Evolutionary conservation across 2,797 vertebrate species (phyloP).

Genomic region (Novumbra hubbsi): DNA sequence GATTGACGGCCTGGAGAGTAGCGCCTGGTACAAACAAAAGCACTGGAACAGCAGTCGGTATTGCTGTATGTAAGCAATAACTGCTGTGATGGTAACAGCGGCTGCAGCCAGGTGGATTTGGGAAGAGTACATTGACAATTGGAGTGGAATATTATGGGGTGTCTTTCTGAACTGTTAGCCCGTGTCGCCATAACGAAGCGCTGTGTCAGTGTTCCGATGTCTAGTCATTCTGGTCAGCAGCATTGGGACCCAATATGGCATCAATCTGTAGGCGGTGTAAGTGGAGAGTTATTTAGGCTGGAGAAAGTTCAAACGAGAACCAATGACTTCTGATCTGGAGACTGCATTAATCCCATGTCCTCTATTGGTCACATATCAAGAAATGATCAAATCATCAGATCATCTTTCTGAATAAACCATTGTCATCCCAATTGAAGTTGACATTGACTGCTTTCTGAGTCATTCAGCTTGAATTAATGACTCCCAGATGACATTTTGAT

Average conservation of each 20-base stretch:
- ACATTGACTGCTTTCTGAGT: slow-evolving; percentile 59
- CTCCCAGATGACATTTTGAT: slow-evolving; percentile 61
- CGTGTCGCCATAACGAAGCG: background rate
- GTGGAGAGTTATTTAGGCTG: background rate
- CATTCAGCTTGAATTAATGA: slow-evolving; percentile 64
- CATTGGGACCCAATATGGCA: background rate
- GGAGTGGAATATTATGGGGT: background rate
- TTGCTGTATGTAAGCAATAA: background rate
- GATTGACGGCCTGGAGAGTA: slow-evolving; percentile 37
- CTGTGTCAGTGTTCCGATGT: background rate
- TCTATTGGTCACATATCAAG: slow-evolving; percentile 64
- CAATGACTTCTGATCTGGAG: background rate
- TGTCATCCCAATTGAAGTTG: slow-evolving; percentile 52
- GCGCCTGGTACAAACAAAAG: slow-evolving; percentile 18
- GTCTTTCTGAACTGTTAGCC: background rate
- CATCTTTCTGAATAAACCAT: slow-evolving; percentile 62
- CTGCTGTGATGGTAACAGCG: background rate
- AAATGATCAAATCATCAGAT: slow-evolving; percentile 46
- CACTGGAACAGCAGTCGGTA: background rate
- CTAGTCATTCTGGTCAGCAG: background rate
- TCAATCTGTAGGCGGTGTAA: background rate
- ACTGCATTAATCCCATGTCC: slow-evolving; percentile 8
- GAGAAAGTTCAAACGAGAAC: background rate
- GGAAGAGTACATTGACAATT: background rate
- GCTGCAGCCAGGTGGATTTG: background rate